A percentile compares a stretch with the other conserved stretches of the same genome.
Evolutionary conservation across 2,797 vertebrate species (phyloP).

Genomic region (Epinephelus awoara): DNA sequence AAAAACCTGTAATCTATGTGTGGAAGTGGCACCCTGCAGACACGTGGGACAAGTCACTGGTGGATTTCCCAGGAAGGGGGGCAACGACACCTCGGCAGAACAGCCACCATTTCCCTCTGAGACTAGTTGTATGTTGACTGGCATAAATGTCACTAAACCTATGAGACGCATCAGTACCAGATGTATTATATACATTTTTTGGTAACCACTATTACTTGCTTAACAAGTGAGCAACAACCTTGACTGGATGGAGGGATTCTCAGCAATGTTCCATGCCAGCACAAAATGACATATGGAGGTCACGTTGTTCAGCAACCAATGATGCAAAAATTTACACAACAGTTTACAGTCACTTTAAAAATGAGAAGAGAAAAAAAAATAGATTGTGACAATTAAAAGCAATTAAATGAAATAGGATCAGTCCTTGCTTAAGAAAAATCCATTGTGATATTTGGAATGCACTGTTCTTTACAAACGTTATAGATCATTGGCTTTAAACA

Average conservation of each 20-base stretch:
- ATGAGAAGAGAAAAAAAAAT: slow-evolving; percentile 79
- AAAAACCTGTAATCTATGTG: slow-evolving; percentile 81
- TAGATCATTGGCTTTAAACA: slow-evolving; percentile 91
- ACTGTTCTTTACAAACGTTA: slow-evolving; percentile 91
- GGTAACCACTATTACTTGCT: slow-evolving; percentile 89
- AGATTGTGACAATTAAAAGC: slow-evolving; percentile 82
- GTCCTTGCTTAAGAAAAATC: slow-evolving; percentile 90
- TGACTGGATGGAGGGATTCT: slow-evolving; percentile 82
- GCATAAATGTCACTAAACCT: slow-evolving; percentile 83
- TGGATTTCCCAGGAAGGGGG: slow-evolving; percentile 73
- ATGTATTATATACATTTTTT: slow-evolving; percentile 90
- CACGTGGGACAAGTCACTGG: slow-evolving; percentile 78
- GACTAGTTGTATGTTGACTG: slow-evolving; percentile 84
- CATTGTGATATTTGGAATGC: slow-evolving; percentile 90
- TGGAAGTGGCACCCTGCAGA: slow-evolving; percentile 84
- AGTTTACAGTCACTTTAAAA: slow-evolving; percentile 87
- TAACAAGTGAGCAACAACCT: slow-evolving; percentile 86
- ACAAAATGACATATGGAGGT: slow-evolving; percentile 80
- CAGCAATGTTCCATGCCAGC: slow-evolving; percentile 81
- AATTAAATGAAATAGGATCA: slow-evolving; percentile 83
- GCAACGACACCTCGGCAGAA: slow-evolving; percentile 77
- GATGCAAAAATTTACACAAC: slow-evolving; percentile 87
- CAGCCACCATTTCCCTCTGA: slow-evolving; percentile 84
- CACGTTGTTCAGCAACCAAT: slow-evolving; percentile 81
- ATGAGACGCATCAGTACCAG: slow-evolving; percentile 87